Evolutionary conservation across 2,888 invertebrate genomes (phyloP).

Genomic region (Caenorhabditis sp.): DNA sequence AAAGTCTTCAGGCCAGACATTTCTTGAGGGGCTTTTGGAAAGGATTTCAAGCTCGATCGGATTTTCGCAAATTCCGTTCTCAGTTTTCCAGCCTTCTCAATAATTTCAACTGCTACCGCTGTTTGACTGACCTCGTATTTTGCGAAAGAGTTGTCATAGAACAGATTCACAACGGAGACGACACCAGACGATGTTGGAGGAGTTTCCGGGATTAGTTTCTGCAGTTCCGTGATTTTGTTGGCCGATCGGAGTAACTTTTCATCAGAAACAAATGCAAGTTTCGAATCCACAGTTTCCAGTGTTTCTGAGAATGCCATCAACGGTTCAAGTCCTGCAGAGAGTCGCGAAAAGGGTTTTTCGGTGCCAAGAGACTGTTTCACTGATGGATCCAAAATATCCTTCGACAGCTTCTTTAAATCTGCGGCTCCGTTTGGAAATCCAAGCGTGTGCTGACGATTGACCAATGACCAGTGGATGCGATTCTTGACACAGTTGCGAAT

Average conservation of each 20-base stretch:
- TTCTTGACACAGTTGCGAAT: background rate
- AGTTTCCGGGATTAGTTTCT: background rate
- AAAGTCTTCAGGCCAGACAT: too few species aligned
- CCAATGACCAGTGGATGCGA: background rate
- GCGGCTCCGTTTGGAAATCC: background rate
- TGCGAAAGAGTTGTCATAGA: too few species aligned
- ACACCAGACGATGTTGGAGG: too few species aligned
- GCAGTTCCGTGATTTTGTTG: background rate
- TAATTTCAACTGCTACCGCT: too few species aligned
- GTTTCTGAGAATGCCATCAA: background rate
- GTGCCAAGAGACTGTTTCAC: background rate
- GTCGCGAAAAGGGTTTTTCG: background rate
- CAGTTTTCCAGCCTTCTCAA: too few species aligned
- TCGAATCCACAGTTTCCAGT: background rate
- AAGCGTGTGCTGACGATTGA: background rate
- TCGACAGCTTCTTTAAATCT: background rate
- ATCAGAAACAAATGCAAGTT: background rate
- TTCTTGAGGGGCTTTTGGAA: too few species aligned
- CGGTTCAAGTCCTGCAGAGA: background rate
- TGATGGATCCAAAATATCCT: background rate
- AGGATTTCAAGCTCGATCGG: too few species aligned
- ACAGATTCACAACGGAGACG: background rate
- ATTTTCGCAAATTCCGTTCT: too few species aligned
- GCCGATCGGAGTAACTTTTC: background rate
- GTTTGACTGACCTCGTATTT: too few species aligned